Base-by-base conservation (phyloP, 2,113 vertebrate genomes). In the Paralichthys olivaceus region DNA sequence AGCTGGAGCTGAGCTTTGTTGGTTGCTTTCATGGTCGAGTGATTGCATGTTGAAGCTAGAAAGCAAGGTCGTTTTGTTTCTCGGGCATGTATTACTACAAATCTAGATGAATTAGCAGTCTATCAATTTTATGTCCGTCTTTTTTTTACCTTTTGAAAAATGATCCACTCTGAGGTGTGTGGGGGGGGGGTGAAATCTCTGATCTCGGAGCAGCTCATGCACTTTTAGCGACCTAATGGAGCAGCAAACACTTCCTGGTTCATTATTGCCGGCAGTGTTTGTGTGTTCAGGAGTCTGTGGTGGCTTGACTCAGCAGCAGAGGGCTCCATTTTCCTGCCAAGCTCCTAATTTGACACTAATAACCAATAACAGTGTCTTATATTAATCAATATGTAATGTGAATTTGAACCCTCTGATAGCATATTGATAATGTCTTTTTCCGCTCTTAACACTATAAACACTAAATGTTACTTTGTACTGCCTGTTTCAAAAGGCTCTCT, bases 261-360 rank as follows among this genome's bases (percentile, higher is more conserved):
- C 55, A 51, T 69, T 47, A 23, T 49, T 45, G 14, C 58, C 69
- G 11, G 29, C 56, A 12, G 4, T 34, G 55, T 20, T 7, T 20
- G 34, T 71, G 9, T 20, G 23, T 65, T 71, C 9, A 57, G 45
- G 61, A 9, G 23, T 67, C 60, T 51, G 25, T 60, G 40, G 47
- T 60, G 51, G 70, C 51, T 70, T 23, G 29, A 69, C 17, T 72
- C 64, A 53, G 79, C 86, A 84, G 83, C 60, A 85, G 84, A 85
- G 76, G 83, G 85, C 43, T 82, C 78, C 49, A 55, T 78, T 83
- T 70, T 77, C 70, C 77, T 81, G 13, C 25, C 11, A 32, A 63
- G 15, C 40, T 40, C 40, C 29, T 51, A 12, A 73, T 71, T 79
- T 74, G 34, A 37, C 72, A 79, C 2, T 60, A 22, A 19, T 45